Percentiles rank a stretch among this genome's conserved stretches.
These are phyloP conservation scores for Okamejei kenojei DNA, from an alignment of 2,797 vertebrate genomes.

Conservation along the genomic window DNA sequence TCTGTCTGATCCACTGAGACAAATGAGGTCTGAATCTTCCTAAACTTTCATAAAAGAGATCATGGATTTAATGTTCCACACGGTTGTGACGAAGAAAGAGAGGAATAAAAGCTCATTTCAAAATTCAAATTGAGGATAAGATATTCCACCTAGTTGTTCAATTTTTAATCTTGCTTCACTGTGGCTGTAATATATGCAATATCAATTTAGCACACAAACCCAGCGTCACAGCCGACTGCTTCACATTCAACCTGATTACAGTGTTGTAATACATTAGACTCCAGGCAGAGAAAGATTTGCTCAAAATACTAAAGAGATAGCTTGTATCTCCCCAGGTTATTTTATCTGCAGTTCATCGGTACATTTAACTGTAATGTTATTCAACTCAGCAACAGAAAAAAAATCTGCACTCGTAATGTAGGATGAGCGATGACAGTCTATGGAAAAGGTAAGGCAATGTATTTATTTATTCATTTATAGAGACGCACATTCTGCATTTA, in stretches of 20 bases:
- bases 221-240: not conserved
- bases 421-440: constrained; percentile 26
- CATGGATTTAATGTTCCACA: not conserved
- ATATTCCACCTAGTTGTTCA: constrained; percentile 5
- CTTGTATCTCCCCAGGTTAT: constrained; percentile 28
- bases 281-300: not conserved
- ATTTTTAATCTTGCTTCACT: constrained; percentile 15
- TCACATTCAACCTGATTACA: constrained; percentile 6
- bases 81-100: not conserved
- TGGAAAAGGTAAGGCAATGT: constrained; percentile 27
- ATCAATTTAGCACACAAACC: constrained; percentile 9
- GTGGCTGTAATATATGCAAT: constrained; percentile 15
- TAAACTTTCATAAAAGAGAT: not conserved
- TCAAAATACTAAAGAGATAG: not conserved
- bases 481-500: not conserved
- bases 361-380: constrained; percentile 15
- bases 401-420: not conserved
- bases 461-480: constrained; percentile 27
- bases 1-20: not conserved
- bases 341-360: constrained; percentile 13
- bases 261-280: constrained; percentile 18
- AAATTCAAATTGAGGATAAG: not conserved
- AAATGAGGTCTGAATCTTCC: not conserved
- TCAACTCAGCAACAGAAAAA: not conserved
- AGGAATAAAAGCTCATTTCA: not conserved